phyloP scores from a whole-genome alignment of 2,797 vertebrate genomes.

The Tinamus major region DNA sequence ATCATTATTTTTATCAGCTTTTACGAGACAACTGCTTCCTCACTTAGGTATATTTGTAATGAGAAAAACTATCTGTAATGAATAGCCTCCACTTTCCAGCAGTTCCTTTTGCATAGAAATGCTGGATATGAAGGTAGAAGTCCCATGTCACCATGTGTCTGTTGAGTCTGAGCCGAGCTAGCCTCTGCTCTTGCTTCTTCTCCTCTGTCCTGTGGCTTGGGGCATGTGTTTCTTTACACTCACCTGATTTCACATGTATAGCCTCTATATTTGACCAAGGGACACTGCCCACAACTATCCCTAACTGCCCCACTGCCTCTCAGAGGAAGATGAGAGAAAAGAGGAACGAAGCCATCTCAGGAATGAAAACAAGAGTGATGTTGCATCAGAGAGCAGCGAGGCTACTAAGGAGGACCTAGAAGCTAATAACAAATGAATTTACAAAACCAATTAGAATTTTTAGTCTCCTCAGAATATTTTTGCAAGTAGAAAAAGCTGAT shows the following conservation, averaged over 20 bases:
- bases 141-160: background rate
- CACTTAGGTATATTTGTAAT: background rate
- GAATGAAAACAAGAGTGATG: background rate
- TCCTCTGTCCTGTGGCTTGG: background rate
- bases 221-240: background rate
- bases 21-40: background rate
- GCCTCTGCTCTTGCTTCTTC: background rate
- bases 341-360: background rate
- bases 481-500: background rate
- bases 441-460: background rate
- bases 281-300: background rate
- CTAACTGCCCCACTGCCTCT: background rate
- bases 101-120: background rate
- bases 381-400: background rate
- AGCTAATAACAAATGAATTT: background rate
- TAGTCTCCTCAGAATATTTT: background rate
- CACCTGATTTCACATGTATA: background rate
- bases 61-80: background rate
- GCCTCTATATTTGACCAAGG: background rate
- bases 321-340: background rate
- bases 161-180: background rate
- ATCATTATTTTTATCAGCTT: slow-evolving; percentile 27
- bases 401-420: background rate
- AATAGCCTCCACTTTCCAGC: background rate
- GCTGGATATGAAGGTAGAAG: background rate